phyloP scores from a whole-genome alignment of 2,113 vertebrate species.

The Podocnemis expansa region DNA sequence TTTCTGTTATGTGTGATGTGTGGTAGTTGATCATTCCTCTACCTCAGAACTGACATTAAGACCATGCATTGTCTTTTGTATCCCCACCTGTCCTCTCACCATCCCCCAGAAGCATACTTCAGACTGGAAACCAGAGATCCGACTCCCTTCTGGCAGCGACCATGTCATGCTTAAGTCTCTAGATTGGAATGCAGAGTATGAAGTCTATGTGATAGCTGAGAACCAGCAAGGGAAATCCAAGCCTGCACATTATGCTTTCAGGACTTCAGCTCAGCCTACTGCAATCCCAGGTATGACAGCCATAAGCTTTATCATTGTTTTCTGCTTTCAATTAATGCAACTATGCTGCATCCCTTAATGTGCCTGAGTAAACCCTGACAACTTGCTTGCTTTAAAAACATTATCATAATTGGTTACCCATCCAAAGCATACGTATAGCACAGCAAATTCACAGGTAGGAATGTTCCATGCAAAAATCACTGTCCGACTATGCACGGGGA shows the following conservation, averaged over 20 bases:
- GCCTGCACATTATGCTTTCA: constrained; percentile 86
- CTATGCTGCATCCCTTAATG: constrained; percentile 73
- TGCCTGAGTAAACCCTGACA: constrained; percentile 73
- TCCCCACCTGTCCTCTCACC: background rate
- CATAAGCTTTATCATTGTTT: constrained; percentile 24
- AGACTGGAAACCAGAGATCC: constrained; percentile 93
- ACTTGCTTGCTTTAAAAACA: constrained; percentile 80
- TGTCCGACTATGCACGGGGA: background rate
- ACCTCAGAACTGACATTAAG: background rate
- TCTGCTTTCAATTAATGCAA: constrained; percentile 78
- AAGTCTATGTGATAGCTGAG: constrained; percentile 91
- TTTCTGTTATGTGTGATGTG: background rate
- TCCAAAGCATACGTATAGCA: constrained; percentile 58
- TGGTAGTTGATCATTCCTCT: background rate
- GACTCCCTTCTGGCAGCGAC: constrained; percentile 86
- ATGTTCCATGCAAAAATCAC: background rate
- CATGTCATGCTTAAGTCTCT: constrained; percentile 85
- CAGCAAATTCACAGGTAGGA: background rate
- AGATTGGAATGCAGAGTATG: constrained; percentile 95
- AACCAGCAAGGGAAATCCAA: constrained; percentile 94
- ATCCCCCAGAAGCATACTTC: constrained; percentile 80
- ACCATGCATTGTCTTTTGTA: background rate
- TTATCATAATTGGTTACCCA: constrained; percentile 73
- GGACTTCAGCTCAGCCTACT: constrained; percentile 87
- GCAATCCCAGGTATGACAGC: constrained; percentile 88